Evolutionary conservation across 2,113 vertebrate species (phyloP), one percentile per base, ranked within the genome.

Genomic region (Myrmophylax atrothorax): DNA sequence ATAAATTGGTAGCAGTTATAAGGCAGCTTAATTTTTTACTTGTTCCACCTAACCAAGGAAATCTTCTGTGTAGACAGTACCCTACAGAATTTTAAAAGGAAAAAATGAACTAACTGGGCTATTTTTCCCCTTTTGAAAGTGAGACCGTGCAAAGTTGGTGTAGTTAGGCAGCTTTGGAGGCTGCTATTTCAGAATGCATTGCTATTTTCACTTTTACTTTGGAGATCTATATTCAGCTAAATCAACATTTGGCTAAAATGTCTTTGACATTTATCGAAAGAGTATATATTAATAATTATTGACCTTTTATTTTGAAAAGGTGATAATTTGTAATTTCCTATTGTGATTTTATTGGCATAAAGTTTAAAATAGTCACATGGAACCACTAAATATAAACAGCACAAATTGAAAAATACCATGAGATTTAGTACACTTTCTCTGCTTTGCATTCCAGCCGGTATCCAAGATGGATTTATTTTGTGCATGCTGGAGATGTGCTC

Each of bases 71-170:
- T 40, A 64, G 16, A 26, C 33, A 8, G 38, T 44, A 25, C 47
- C 68, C 50, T 79, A 17, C 16, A 74, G 58, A 85, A 58, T 90
- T 90, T 94, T 82, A 64, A 83, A 94, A 89, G 72, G 67, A 80
- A 94, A 67, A 86, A 92, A 72, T 44, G 18, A 83, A 19, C 31
- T 33, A 83, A 67, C 58, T 76, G 68, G 13, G 15, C 53, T 84
- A 37, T 84, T 84, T 92, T 72, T 63, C 81, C 74, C 25, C 50
- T 91, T 89, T 67, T 89, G 46, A 87, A 89, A 92, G n/a, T 81
- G 52, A 85, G 56, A 84, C 18, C 12, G 2, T 70, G 16, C 28
- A 82, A 14, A 79, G 37, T 82, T 37, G 3, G 5, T 92, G 37
- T 84, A 58, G 67, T 90, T 89, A 64, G 52, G 23, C 47, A 50